phyloP scores from a whole-genome alignment of 2,113 vertebrate species.

The Apteryx mantelli region DNA sequence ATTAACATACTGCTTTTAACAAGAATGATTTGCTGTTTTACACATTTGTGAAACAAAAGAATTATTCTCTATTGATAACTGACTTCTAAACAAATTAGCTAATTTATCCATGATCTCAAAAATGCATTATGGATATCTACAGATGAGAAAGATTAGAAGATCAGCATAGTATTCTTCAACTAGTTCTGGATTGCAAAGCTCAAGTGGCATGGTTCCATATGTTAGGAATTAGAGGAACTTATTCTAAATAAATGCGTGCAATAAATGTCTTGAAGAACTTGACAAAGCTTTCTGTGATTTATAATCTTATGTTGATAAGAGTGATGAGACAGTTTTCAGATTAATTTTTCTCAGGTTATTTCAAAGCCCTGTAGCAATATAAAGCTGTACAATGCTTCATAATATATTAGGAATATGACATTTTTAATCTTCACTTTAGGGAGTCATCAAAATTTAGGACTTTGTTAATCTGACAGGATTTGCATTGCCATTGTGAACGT shows the following conservation, averaged over 20 bases:
- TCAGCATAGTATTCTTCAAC: not conserved
- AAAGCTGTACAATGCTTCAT: slow-evolving; percentile 13
- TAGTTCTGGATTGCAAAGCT: not conserved
- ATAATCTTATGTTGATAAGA: not conserved
- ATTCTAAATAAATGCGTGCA: not conserved
- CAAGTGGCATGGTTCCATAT: not conserved
- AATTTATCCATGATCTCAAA: not conserved
- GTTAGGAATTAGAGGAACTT: not conserved
- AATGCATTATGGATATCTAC: not conserved
- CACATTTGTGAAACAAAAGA: not conserved
- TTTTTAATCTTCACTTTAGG: slow-evolving; percentile 56
- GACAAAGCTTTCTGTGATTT: slow-evolving; percentile 22
- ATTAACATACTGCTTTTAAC: not conserved
- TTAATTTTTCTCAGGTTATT: slow-evolving; percentile 53
- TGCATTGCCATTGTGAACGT: slow-evolving; percentile 18
- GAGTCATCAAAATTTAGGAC: slow-evolving; percentile 33
- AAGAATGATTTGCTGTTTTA: not conserved
- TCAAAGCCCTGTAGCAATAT: slow-evolving; percentile 38
- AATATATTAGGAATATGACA: slow-evolving; percentile 32
- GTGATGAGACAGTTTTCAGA: slow-evolving; percentile 27
- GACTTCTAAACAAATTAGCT: not conserved
- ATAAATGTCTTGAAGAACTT: not conserved
- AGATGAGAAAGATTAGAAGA: not conserved
- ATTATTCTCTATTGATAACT: not conserved
- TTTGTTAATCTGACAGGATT: slow-evolving; percentile 43